Conservation (phyloP, 2,113 vertebrate genomes). For the Embiotoca jacksoni region DNA sequence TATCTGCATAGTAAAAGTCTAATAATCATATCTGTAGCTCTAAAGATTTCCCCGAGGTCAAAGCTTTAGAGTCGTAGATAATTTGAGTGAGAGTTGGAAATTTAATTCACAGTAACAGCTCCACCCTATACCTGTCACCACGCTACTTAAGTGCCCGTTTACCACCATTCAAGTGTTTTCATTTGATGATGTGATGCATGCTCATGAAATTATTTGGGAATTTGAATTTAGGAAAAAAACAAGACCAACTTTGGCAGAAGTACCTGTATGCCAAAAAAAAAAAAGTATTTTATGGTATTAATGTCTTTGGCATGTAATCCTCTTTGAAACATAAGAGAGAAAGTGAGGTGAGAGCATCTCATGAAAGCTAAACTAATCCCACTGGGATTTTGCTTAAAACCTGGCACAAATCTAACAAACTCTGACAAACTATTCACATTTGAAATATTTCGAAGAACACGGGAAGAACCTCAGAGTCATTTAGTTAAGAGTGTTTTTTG, state of each 20-base stretch:
- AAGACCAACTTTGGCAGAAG: slow-evolving; percentile 41
- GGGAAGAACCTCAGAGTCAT: slow-evolving; percentile 22
- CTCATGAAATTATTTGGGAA: neutral
- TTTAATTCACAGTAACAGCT: neutral
- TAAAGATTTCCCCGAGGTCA: no score
- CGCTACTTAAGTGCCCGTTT: no score
- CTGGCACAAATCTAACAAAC: slow-evolving; percentile 69
- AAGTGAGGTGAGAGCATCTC: slow-evolving; percentile 56
- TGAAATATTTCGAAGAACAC: slow-evolving; percentile 26
- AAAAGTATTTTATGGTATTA: slow-evolving; percentile 59
- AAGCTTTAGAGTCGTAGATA: slow-evolving; percentile 8
- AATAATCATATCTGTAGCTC: neutral
- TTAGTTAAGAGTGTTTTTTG: slow-evolving; percentile 25
- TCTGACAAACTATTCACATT: slow-evolving; percentile 71
- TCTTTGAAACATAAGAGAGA: slow-evolving; percentile 68
- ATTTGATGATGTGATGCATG: no score
- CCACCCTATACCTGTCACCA: neutral
- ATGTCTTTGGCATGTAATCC: slow-evolving; percentile 73
- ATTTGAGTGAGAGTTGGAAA: slow-evolving; percentile 23
- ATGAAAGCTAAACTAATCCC: slow-evolving; percentile 69
- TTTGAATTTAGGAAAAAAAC: neutral
- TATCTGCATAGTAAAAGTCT: neutral
- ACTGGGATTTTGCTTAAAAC: slow-evolving; percentile 65
- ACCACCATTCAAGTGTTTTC: no score
- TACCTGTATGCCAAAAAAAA: slow-evolving; percentile 67